phyloP scores from a whole-genome alignment of 1,140 invertebrate species.

The Listronotus oregonensis region DNA sequence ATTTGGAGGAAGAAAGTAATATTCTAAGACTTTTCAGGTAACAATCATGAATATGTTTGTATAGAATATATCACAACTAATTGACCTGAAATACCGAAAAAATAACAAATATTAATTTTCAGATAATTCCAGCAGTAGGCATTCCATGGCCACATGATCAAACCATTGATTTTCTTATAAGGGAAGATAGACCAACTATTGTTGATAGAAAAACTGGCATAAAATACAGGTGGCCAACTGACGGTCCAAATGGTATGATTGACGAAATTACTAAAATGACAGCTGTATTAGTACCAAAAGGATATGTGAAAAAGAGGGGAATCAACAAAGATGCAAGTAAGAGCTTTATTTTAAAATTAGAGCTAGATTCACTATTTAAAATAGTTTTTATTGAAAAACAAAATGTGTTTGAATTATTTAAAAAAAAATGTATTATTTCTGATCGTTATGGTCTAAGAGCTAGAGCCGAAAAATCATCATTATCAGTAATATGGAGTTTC shows the following conservation, averaged over 20 bases:
- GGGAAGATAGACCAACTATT: constrained; percentile 45
- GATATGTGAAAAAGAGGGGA: constrained; percentile 64
- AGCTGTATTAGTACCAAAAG: constrained; percentile 71
- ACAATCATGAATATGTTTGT: too few species aligned
- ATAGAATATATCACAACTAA: too few species aligned
- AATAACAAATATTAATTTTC: constrained; percentile 8
- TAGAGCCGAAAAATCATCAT: too few species aligned
- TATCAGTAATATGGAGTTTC: too few species aligned
- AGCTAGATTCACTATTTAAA: too few species aligned
- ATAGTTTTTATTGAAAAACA: too few species aligned
- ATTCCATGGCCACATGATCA: constrained; percentile 46
- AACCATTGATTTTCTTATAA: constrained; percentile 41
- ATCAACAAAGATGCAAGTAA: constrained; percentile 61
- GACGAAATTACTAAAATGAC: constrained; percentile 68
- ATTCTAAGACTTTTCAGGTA: constrained; percentile 34
- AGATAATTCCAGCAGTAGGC: constrained; percentile 46
- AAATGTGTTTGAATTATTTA: too few species aligned
- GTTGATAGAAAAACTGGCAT: constrained; percentile 37
- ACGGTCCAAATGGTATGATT: constrained; percentile 64
- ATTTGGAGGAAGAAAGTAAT: constrained; percentile 37
- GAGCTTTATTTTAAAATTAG: neutral
- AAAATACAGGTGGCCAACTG: constrained; percentile 69
- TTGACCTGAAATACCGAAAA: too few species aligned
- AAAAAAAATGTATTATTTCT: too few species aligned
- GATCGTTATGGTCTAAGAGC: too few species aligned